Evolutionary conservation across 2,888 invertebrate species (phyloP), one percentile per base, ranked within the genome.

Genomic region (Notodonta ziczac): DNA sequence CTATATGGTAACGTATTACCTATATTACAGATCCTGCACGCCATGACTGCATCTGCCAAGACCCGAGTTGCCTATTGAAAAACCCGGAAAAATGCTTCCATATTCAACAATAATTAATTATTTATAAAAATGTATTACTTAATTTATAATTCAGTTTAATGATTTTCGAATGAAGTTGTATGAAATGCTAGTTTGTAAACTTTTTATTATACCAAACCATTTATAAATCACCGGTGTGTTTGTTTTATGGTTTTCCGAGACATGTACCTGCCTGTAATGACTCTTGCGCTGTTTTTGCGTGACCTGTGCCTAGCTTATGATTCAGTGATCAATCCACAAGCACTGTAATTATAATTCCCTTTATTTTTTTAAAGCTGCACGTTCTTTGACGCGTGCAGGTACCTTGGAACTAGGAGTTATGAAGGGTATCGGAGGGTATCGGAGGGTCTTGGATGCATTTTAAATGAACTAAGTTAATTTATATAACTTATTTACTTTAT

Each of bases 1-100:
- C 7, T 7, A 35, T 7, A 35, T 35, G 0, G 4, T 35, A 3
- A 5, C 5, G 4, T 35, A 35, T 3, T 16, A 51, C 24, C 12
- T 51, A 24, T 24, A 24, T 13, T 12, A 13, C 51, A 57, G 57
- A 57, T 46, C 57, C 57, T 40, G 40, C 57, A 0, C 69, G 65
- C 48, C 78, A 78, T 8, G 73, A 74, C 35, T 85, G 85, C 58
- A 76, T 71, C 66, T 85, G 85, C 59, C 61, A 62, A 46, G 69
- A 82, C 16, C 58, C 57, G 42, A 70, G 66, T 6, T 56, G 56
- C 44, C 56, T 44, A 3, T 44, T 44, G 56, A 12, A 44, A 24
- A 44, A 24, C n/a, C 56, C 56, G 10, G 44, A 56, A 35, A 56
- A 24, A 13, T 44, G 44, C 13, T 44, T 42, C 12, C 16, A 44